These are phyloP conservation scores for Galaxea fascicularis DNA, from an alignment of 92 coral and sea anemone species.

Conservation along the genomic window DNA sequence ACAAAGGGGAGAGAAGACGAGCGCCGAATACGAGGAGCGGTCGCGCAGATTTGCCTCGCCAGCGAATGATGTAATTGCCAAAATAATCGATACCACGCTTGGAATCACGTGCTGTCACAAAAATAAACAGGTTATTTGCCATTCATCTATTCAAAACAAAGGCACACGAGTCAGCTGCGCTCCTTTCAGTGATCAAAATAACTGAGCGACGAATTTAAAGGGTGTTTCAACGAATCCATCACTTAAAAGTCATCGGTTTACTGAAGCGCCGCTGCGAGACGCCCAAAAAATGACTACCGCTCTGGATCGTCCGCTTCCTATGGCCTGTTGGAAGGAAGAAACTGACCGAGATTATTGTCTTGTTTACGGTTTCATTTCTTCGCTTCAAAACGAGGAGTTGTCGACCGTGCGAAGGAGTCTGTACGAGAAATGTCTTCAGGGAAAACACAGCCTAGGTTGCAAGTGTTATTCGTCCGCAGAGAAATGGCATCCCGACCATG, in stretches of 20 bases:
- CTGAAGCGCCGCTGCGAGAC: not conserved
- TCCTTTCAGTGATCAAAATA: constrained; percentile 14
- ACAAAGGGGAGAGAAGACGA: too few species aligned
- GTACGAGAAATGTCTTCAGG: constrained; percentile 63
- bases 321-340: constrained; percentile 65
- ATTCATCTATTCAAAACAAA: constrained; percentile 42
- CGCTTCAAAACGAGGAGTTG: constrained; percentile 64
- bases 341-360: constrained; percentile 61
- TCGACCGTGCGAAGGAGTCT: constrained; percentile 63
- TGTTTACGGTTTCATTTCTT: constrained; percentile 57
- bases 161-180: constrained; percentile 12
- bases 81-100: not conserved
- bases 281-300: not conserved
- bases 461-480: constrained; percentile 40
- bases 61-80: constrained; percentile 12
- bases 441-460: constrained; percentile 46
- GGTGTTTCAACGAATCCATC: not conserved
- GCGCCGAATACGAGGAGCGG: not conserved
- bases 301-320: constrained; percentile 59
- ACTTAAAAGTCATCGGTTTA: not conserved
- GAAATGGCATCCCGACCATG: constrained; percentile 46
- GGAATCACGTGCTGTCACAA: constrained; percentile 25
- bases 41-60: not conserved
- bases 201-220: not conserved
- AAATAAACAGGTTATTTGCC: constrained; percentile 33